Evolutionary conservation across 2,797 vertebrate species (phyloP), one percentile per base, ranked within the genome.

Genomic region (Potorous gilbertii): DNA sequence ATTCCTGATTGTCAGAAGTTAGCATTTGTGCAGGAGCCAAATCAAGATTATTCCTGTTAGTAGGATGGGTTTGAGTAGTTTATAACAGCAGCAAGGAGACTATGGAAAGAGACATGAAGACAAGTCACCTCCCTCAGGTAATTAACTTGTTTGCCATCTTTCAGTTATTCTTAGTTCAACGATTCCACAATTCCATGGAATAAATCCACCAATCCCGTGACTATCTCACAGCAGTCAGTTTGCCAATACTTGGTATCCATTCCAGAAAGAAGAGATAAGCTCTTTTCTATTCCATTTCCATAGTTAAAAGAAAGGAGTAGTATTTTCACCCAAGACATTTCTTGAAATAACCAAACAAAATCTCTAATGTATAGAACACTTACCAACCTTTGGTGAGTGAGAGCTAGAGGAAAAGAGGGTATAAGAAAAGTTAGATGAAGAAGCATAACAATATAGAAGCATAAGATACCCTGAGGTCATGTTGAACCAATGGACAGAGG

Each of bases 391-490:
- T 92, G 46, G 94, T 90, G 24, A 12, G 14, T 92, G 0, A 56
- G 6, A n/a, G 1, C 93, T 6, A 94, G 46, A 93, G 6, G 27
- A 24, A 62, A 56, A 55, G 14, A 50, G 21, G 29, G 18, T 40
- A 40, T 46, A 46, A 10, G 24, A 54, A 56, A 95, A 92, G 46
- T 94, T 91, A 91, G n/a, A 74, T 74, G n/a, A 81, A 81, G n/a
- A 14, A 90, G 5, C 9, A 87, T 81, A 14, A n/a, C 52, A 95
- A 62, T 56, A 92, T 92, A 93, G 90, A 3, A 46, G 93, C 2
- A 34, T 93, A 93, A 95, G 90, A 27, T 28, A 31, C n/a, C 52
- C 31, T 90, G 54, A 66, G 94, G 94, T 56, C 50, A 56, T 91
- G n/a, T 21, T 74, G 18, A 18, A 40, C 34, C 66, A 31, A 24